These are phyloP conservation scores for Mactra quadrangularis DNA, from an alignment of 1,140 invertebrate species.

Conservation along the genomic window DNA sequence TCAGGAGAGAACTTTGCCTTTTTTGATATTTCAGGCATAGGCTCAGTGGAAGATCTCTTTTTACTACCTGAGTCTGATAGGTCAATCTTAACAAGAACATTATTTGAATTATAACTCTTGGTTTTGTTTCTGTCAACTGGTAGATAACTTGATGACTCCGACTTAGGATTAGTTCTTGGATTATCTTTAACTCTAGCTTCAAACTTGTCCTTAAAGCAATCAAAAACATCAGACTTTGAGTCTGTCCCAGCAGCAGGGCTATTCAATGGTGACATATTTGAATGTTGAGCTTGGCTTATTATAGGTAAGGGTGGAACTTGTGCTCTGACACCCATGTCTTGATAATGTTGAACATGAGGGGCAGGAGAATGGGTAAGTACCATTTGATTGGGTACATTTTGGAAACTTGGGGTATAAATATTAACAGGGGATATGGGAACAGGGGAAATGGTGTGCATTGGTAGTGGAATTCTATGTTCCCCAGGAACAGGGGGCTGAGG, in stretches of 20 bases:
- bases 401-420: background rate
- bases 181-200: slow-evolving; percentile 1
- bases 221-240: slow-evolving; percentile 22
- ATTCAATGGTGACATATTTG: no score
- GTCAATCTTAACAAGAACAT: no score
- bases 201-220: slow-evolving; percentile 39
- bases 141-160: no score
- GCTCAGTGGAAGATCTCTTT: no score
- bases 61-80: no score
- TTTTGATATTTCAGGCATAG: no score
- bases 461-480: background rate
- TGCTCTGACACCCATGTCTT: background rate
- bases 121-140: no score
- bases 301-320: background rate
- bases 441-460: background rate
- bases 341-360: background rate
- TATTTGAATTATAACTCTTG: no score
- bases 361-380: background rate
- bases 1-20: no score
- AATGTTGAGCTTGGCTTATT: background rate
- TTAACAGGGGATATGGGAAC: no score
- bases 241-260: no score
- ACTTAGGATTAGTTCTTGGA: background rate
- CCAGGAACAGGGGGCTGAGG: background rate
- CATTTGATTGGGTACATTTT: background rate